Evolutionary conservation across 2,113 vertebrate genomes (phyloP).

Genomic region (Campylomormyrus tamandua): DNA sequence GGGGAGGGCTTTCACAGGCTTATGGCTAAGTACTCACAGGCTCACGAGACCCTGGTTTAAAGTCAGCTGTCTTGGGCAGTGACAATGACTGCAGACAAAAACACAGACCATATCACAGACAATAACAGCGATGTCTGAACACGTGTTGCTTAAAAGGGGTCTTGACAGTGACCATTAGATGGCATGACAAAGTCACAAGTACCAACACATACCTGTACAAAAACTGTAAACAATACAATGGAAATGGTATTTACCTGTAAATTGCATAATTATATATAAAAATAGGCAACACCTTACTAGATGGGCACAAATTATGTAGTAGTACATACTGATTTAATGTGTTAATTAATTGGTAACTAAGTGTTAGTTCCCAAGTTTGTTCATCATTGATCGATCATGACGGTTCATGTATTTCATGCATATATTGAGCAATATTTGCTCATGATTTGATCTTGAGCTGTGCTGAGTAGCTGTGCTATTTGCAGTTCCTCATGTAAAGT

Average conservation of each 20-base stretch:
- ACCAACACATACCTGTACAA: not conserved
- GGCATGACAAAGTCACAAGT: not conserved
- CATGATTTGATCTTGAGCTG: not conserved
- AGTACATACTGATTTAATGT: not conserved
- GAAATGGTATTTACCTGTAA: not conserved
- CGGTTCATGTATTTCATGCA: not conserved
- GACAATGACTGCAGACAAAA: slow-evolving; percentile 65
- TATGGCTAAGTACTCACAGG: slow-evolving; percentile 64
- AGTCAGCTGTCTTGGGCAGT: slow-evolving; percentile 58
- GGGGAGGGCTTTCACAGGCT: slow-evolving; percentile 38
- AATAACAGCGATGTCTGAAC: slow-evolving; percentile 23
- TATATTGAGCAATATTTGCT: not conserved
- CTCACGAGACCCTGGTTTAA: slow-evolving; percentile 42
- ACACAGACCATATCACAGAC: slow-evolving; percentile 43
- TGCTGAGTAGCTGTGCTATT: not conserved
- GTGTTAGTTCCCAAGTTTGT: not conserved
- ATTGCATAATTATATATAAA: not conserved
- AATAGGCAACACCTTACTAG: not conserved
- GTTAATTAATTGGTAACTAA: not conserved
- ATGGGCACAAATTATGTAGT: not conserved
- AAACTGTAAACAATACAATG: not conserved
- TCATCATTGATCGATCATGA: not conserved
- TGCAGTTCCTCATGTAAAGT: too few species aligned
- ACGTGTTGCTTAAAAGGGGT: not conserved
- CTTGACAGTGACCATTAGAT: not conserved